A percentile compares a stretch with the other conserved stretches of the same genome.
Conservation (phyloP, 2,113 vertebrate genomes). For the Periophthalmus modestus region DNA sequence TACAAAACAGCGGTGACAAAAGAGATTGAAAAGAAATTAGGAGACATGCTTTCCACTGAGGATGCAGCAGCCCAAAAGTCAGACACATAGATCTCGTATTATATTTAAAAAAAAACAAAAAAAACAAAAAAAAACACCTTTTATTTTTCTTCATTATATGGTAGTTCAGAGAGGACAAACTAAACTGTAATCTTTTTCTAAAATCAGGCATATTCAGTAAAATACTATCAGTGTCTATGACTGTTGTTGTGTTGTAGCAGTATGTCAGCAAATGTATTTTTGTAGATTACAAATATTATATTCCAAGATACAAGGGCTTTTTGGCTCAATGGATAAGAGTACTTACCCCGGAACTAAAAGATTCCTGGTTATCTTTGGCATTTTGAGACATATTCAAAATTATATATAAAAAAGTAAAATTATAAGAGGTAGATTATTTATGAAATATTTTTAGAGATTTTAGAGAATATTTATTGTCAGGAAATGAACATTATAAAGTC, state of each 20-base stretch:
- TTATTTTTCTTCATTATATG: not conserved
- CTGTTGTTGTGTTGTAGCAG: constrained; percentile 4
- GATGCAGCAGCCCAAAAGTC: constrained; percentile 21
- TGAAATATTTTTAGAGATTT: not conserved
- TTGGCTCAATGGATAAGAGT: constrained; percentile 3
- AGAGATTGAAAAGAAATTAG: constrained; percentile 45
- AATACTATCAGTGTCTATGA: constrained; percentile 2
- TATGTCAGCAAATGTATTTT: constrained; percentile 6
- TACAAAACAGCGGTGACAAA: constrained; percentile 2
- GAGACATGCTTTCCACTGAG: constrained; percentile 31
- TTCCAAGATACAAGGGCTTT: constrained; percentile 5
- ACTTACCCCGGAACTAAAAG: not conserved
- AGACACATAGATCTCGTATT: constrained; percentile 13
- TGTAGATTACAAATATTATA: constrained; percentile 4
- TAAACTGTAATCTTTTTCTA: not conserved
- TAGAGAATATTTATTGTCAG: constrained; percentile 2
- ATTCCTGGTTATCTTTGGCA: constrained; percentile 3
- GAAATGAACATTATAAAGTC: constrained; percentile 10
- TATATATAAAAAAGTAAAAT: not conserved
- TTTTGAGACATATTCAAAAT: not conserved
- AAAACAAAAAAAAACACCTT: too few relatives aligned
- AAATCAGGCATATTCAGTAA: not conserved
- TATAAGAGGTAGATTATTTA: not conserved
- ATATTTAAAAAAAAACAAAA: not conserved
- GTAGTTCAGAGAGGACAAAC: constrained; percentile 10